Evolutionary conservation across 2,888 invertebrate species (phyloP), one percentile per base, ranked within the genome.

Genomic region (Toxonevra muliebris): DNA sequence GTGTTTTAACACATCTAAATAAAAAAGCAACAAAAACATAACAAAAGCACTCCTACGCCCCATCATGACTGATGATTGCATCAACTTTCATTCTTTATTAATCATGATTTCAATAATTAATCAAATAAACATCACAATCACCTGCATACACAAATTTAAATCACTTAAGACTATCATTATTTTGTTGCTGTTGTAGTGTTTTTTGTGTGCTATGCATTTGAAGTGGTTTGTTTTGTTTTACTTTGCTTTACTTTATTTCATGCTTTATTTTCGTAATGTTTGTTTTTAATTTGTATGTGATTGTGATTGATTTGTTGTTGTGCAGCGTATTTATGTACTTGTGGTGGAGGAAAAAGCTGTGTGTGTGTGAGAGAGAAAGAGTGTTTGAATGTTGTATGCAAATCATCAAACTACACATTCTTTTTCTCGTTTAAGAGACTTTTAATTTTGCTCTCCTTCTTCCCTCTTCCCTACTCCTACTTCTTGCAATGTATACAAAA

Each of bases 211-310:
- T 48, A n/a, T n/a, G 48, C 45, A 45, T 45, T 48, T 48, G 15
- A 48, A 48, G 48, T 15, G 11, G 8, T 48, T 48, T 48, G 48
- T 48, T 48, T 8, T n/a, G 13, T 7, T 30, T 30, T 30, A 7
- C 30, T 30, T 30, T 4, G 30, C 30, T 30, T 30, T 30, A 7
- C 30, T 7, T 30, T 30, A 30, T n/a, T n/a, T n/a, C n/a, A n/a
- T n/a, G n/a, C 30, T 30, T 30, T 30, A 30, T 7, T 30, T 48
- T 5, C 15, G 15, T 48, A 10, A 5, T 48, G 11, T 48, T 48
- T 48, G 48, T n/a, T 48, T 48, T 48, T 10, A 48, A 48, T 48
- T 48, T 48, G 48, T 48, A 9, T 48, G 48, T 48, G 48, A 48
- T 10, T 48, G 48, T 48, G 48, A 48, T 48, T 48, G 48, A 10